A percentile compares a stretch with the other conserved stretches of the same genome.
These are phyloP conservation scores for Mormyrops attenuatus DNA, from an alignment of 2,797 vertebrate genomes.

Conservation along the genomic window DNA sequence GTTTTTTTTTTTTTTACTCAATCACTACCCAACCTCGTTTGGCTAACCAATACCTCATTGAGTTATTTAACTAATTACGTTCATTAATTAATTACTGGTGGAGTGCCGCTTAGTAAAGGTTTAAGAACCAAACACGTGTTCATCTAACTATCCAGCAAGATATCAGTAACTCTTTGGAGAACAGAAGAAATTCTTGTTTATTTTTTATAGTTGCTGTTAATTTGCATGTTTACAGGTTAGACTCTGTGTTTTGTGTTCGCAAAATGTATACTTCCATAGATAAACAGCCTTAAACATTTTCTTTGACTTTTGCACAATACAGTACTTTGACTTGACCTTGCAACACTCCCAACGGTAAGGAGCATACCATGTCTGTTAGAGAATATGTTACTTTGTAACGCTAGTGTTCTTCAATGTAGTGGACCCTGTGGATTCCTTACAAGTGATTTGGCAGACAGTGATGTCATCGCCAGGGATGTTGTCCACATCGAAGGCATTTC, in stretches of 20 bases:
- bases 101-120: neutral
- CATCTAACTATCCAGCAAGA: neutral
- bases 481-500: constrained; percentile 70
- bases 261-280: neutral
- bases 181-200: neutral
- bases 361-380: neutral
- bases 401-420: neutral
- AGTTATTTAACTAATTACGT: neutral
- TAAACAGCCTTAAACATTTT: neutral
- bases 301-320: neutral
- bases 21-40: neutral
- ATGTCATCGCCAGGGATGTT: constrained; percentile 69
- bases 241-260: neutral
- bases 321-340: neutral
- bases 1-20: neutral
- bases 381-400: neutral
- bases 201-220: neutral
- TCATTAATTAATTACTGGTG: neutral
- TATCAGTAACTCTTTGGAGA: neutral
- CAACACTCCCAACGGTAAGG: neutral
- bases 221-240: neutral
- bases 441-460: constrained; percentile 73
- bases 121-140: neutral
- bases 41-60: neutral
- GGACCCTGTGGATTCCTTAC: constrained; percentile 58